A percentile compares a stretch with the other conserved stretches of the same genome.
Evolutionary conservation across 2,797 vertebrate species (phyloP).

Genomic region (Momotus momota): DNA sequence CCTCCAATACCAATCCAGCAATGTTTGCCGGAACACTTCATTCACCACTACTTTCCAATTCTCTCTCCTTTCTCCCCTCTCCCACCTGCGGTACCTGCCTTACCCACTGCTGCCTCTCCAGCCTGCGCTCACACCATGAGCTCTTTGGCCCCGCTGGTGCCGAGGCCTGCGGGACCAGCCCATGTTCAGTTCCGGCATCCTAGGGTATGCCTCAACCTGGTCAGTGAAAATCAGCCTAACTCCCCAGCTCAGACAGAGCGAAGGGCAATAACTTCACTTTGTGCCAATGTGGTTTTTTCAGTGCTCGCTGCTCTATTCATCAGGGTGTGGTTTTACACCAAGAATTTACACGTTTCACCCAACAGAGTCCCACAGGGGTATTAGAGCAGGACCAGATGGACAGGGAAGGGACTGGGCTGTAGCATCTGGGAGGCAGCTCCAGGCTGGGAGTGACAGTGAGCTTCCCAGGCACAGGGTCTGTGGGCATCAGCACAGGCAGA

Average conservation of each 20-base stretch:
- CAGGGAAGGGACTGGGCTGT: not conserved
- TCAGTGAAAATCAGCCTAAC: not conserved
- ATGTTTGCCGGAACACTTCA: not conserved
- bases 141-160: not conserved
- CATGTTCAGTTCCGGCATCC: rapidly evolving
- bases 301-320: not conserved
- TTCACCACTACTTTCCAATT: not conserved
- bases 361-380: rapidly evolving
- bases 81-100: rapidly evolving
- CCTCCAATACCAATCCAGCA: not conserved
- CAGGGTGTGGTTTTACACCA: not conserved
- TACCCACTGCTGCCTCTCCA: not conserved
- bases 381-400: not conserved
- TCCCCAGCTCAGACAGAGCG: not conserved
- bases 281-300: not conserved
- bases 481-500: not conserved
- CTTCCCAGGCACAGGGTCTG: not conserved
- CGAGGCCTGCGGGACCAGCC: not conserved
- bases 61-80: not conserved
- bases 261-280: not conserved
- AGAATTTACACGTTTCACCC: not conserved
- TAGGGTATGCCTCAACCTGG: not conserved
- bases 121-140: not conserved
- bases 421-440: not conserved
- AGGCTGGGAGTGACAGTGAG: not conserved